Percentiles rank a stretch among this genome's conserved stretches.
Evolutionary conservation across 2,888 invertebrate genomes (phyloP).

Genomic region (Agrotis puta): DNA sequence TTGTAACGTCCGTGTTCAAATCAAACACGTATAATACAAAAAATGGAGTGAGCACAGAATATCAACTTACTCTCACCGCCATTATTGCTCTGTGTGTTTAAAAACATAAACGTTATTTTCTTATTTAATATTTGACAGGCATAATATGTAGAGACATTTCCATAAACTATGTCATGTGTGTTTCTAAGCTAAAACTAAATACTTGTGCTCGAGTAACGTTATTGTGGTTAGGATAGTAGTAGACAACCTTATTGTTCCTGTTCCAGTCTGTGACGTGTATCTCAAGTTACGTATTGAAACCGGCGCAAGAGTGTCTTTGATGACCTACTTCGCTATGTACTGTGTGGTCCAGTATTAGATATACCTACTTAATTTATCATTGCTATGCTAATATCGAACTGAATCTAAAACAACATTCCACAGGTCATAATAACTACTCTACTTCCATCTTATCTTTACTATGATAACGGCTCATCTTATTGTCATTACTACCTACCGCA

Average conservation of each 20-base stretch:
- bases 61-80: not conserved
- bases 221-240: not conserved
- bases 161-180: too few relatives aligned
- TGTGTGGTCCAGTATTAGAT: not conserved
- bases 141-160: too few relatives aligned
- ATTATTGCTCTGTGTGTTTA: not conserved
- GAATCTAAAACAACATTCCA: not conserved
- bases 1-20: too few relatives aligned
- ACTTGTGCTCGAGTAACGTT: not conserved
- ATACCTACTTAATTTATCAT: too few relatives aligned
- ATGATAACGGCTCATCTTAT: constrained; percentile 17
- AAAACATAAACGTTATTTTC: too few relatives aligned
- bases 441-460: constrained; percentile 7
- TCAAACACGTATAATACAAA: not conserved
- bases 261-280: constrained; percentile 15
- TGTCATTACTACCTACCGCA: constrained; percentile 10
- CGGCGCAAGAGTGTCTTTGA: not conserved
- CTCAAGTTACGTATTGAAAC: constrained; percentile 36
- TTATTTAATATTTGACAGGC: too few relatives aligned
- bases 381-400: not conserved
- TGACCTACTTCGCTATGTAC: constrained; percentile 10
- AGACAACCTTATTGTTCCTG: constrained; percentile 28
- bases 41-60: constrained; percentile 11
- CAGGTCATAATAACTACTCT: not conserved
- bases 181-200: not conserved